These are phyloP conservation scores for Agonopterix arenella DNA, from an alignment of 2,888 invertebrate species.

Conservation along the genomic window DNA sequence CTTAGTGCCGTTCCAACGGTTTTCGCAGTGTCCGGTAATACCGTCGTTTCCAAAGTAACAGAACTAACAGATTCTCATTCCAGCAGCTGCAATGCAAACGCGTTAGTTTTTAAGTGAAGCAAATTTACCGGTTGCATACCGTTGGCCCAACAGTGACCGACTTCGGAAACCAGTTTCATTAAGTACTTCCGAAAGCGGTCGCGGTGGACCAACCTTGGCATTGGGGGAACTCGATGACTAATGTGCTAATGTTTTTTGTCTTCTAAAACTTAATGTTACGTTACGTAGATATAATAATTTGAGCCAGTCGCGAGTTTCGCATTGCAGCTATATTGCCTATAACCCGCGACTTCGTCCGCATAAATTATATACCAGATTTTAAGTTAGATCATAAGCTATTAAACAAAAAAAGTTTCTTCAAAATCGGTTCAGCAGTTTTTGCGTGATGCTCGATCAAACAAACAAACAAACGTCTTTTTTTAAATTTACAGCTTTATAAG, in stretches of 20 bases:
- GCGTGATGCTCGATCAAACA: too few species aligned
- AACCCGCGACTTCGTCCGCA: too few species aligned
- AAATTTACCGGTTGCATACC: constrained; percentile 30
- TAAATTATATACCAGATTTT: too few species aligned
- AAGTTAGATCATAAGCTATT: too few species aligned
- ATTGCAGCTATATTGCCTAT: background rate
- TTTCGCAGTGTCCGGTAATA: background rate
- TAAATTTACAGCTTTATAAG: too few species aligned
- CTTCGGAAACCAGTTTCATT: constrained; percentile 45
- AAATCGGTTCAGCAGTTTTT: too few species aligned
- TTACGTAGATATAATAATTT: background rate
- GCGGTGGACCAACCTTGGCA: constrained; percentile 54
- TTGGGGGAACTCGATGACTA: constrained; percentile 57
- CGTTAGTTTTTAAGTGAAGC: constrained; percentile 1
- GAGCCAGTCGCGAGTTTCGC: background rate
- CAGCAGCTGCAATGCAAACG: background rate
- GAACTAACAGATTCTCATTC: background rate
- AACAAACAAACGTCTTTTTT: too few species aligned
- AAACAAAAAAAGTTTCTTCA: too few species aligned
- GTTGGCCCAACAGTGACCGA: constrained; percentile 36
- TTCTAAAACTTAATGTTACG: background rate
- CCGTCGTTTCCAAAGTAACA: constrained; percentile 1
- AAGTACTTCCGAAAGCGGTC: constrained; percentile 26
- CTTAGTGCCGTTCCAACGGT: constrained; percentile 5
- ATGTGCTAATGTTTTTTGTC: constrained; percentile 17